A percentile compares a stretch with the other conserved stretches of the same genome.
These are phyloP conservation scores for Dione juno DNA, from an alignment of 2,888 invertebrate genomes.

Conservation along the genomic window DNA sequence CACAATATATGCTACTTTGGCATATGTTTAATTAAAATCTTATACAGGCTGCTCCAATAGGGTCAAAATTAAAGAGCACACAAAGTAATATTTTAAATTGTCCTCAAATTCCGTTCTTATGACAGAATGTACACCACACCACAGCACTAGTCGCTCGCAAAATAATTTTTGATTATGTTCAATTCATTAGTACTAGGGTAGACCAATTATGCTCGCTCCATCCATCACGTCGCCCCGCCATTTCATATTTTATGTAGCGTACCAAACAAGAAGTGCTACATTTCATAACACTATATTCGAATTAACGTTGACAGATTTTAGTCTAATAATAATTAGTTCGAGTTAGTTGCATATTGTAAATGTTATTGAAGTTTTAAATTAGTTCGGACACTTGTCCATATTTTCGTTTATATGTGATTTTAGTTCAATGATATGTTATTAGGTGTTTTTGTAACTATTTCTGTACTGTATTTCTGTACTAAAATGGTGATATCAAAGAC, in stretches of 20 bases:
- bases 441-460: too few species aligned
- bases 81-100: too few species aligned
- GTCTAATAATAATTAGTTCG: conserved; percentile 2
- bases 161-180: conserved; percentile 80
- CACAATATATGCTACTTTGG: background rate
- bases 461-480: too few species aligned
- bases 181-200: conserved; percentile 79
- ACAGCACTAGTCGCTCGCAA: conserved; percentile 57
- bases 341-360: background rate
- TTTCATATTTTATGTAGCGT: conserved; percentile 67
- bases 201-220: conserved; percentile 77
- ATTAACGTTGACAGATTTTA: conserved; percentile 18
- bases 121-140: conserved; percentile 29
- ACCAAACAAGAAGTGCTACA: conserved; percentile 39
- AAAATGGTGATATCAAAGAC: too few species aligned
- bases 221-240: conserved; percentile 73
- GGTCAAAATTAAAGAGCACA: too few species aligned
- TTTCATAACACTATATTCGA: conserved; percentile 27
- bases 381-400: too few species aligned
- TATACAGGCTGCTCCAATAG: too few species aligned
- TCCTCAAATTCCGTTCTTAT: background rate
- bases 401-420: too few species aligned
- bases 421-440: too few species aligned
- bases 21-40: too few species aligned
- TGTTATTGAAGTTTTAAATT: background rate